Percentiles rank a stretch among this genome's conserved stretches.
Conservation (phyloP, 1,140 invertebrate species). For the Rhyacophila brunnea region DNA sequence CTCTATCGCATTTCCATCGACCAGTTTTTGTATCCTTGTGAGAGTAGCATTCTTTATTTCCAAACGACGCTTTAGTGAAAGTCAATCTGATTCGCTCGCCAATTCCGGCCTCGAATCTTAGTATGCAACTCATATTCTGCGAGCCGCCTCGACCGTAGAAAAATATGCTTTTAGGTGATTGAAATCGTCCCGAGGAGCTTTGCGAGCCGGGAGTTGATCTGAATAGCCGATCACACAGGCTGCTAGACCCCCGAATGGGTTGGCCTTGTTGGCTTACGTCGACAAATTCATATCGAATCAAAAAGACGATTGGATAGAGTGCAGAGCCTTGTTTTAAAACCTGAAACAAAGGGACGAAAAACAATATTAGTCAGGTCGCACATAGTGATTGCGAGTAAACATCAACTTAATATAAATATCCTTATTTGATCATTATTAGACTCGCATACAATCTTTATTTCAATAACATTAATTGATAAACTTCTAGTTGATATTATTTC, state of each 20-base stretch:
- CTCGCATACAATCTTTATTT: too few species aligned
- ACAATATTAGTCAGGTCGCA: too few species aligned
- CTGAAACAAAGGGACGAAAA: conserved; percentile 40
- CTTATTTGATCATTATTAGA: too few species aligned
- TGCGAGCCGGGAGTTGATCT: conserved; percentile 43
- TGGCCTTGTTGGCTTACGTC: conserved; percentile 62
- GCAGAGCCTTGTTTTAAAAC: conserved; percentile 75
- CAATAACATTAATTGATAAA: too few species aligned
- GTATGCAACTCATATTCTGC: conserved; percentile 70
- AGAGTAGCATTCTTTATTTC: conserved; percentile 64
- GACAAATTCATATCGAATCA: conserved; percentile 78
- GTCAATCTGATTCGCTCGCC: conserved; percentile 65
- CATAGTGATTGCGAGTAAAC: too few species aligned
- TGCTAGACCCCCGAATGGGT: conserved; percentile 53
- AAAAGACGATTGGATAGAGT: conserved; percentile 73
- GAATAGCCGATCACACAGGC: conserved; percentile 62
- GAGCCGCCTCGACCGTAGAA: conserved; percentile 77
- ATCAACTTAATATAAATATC: too few species aligned
- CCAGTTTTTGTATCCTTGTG: conserved; percentile 64
- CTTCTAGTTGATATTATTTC: too few species aligned
- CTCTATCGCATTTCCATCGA: conserved; percentile 65
- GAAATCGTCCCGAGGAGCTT: conserved; percentile 62
- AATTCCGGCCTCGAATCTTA: conserved; percentile 69
- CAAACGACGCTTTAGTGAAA: conserved; percentile 65
- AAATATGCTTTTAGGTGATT: conserved; percentile 77